Base-by-base conservation (phyloP, 2,888 invertebrate genomes). In the Euspilapteryx auroguttella region DNA sequence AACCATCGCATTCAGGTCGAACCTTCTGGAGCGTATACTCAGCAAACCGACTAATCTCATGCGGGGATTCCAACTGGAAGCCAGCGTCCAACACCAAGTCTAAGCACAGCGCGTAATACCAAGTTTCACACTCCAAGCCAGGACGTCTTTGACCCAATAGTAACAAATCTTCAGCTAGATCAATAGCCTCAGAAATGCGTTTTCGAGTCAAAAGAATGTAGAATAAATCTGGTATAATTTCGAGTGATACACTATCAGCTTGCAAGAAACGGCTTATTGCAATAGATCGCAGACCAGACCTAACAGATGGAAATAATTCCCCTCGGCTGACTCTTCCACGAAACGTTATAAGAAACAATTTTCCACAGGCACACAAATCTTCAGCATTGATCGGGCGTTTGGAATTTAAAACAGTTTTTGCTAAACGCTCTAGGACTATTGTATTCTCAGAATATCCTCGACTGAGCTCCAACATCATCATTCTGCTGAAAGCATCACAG, bases 101-200 rank as follows among this genome's bases (percentile, higher is more conserved):
- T 30, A 82, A 58, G 34, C 79, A 79, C 20, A 81, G 56, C 0
- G 80, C 78, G 37, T 79, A 78, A 39, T 82, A 83, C 71, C 79
- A 79, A 7, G 58, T 63, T 40, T 71, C 64, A 34, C 49, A 50
- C 26, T 55, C 57, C 28, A 52, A 42, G 9, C 56, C 47, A 24
- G 41, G 32, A 30, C 47, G 41, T 30, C 40, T 46, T 32, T 53
- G 42, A 9, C 41, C 40, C 30, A 65, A 38, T 15, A 44, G 42
- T 28, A 58, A 40, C 11, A 71, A 40, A 31, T 75, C 46, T 24
- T 56, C 52, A 21, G 69, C 40, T 21, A 80, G 43, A 31, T 78
- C 75, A 9, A 80, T 47, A 3, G 79, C 68, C 46, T 79, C 78
- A 37, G 57, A 49, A 36, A 80, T 55, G 26, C 71, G 62, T 36